These are phyloP conservation scores for Ennomos fuscantarius DNA, from an alignment of 2,888 invertebrate species.

Conservation along the genomic window DNA sequence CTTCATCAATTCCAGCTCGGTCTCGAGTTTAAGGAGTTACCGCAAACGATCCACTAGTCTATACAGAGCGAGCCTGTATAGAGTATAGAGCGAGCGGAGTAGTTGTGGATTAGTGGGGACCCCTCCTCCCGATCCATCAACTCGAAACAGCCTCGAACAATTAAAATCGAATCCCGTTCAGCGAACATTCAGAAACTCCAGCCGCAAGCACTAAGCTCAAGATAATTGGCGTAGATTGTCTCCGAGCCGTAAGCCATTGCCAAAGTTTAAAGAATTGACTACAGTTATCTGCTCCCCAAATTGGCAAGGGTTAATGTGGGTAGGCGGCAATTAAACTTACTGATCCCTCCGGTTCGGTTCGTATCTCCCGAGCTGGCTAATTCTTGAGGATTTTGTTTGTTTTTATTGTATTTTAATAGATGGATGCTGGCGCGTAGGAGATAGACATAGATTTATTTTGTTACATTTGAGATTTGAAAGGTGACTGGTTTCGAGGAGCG, in stretches of 20 bases:
- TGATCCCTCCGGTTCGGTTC: constrained; percentile 57
- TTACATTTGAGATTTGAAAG: constrained; percentile 7
- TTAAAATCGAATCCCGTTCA: constrained; percentile 59
- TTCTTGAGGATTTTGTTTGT: constrained; percentile 31
- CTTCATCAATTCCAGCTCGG: constrained; percentile 18
- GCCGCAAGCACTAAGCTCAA: constrained; percentile 63
- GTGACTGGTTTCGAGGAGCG: constrained; percentile 6
- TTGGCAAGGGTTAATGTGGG: constrained; percentile 78
- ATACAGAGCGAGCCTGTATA: background rate
- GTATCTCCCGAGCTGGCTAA: constrained; percentile 22
- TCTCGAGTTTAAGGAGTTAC: constrained; percentile 21
- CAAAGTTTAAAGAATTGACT: constrained; percentile 78
- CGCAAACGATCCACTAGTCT: constrained; percentile 4
- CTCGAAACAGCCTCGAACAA: constrained; percentile 47
- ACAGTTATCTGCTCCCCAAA: constrained; percentile 65
- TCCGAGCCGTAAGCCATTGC: constrained; percentile 59
- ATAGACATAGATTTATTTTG: constrained; percentile 8
- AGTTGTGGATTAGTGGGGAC: constrained; percentile 21
- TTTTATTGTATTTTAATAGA: constrained; percentile 39
- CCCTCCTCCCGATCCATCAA: constrained; percentile 51
- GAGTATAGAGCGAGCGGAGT: background rate
- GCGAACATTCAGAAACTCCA: constrained; percentile 47
- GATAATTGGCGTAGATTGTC: constrained; percentile 79
- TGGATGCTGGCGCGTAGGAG: constrained; percentile 8
- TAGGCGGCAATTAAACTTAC: constrained; percentile 73